These are phyloP conservation scores for Carassius carassius DNA, from an alignment of 2,113 vertebrate genomes.

Conservation along the genomic window DNA sequence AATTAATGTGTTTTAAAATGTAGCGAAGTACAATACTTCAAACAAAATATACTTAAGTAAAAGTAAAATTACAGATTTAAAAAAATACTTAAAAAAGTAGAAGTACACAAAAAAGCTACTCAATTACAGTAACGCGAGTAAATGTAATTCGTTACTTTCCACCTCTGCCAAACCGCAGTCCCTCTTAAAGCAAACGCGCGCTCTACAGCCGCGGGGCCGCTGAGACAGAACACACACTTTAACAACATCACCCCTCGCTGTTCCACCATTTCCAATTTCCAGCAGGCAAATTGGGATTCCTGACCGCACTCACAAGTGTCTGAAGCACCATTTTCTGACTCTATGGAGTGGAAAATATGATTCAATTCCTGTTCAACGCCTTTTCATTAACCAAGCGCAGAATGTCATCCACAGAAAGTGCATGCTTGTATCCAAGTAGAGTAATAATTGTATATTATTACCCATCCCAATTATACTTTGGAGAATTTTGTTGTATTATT, in stretches of 20 bases:
- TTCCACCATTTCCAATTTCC: constrained; percentile 75
- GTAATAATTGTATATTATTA: constrained; percentile 69
- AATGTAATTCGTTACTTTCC: too few relatives aligned
- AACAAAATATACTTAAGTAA: too few relatives aligned
- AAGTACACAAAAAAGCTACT: too few relatives aligned
- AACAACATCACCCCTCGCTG: constrained; percentile 68
- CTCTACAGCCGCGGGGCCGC: constrained; percentile 56
- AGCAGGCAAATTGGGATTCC: constrained; percentile 75
- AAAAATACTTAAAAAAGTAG: too few relatives aligned
- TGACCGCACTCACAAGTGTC: constrained; percentile 71
- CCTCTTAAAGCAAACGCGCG: constrained; percentile 42
- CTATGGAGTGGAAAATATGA: constrained; percentile 79
- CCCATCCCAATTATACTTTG: constrained; percentile 68
- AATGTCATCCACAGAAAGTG: constrained; percentile 70
- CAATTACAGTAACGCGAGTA: too few relatives aligned
- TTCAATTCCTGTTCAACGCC: constrained; percentile 76
- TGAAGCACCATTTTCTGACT: constrained; percentile 78
- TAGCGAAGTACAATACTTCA: too few relatives aligned
- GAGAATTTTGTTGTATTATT: constrained; percentile 62
- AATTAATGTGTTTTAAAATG: too few relatives aligned
- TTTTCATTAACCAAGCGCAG: constrained; percentile 76
- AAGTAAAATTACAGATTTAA: too few relatives aligned
- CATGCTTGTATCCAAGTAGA: constrained; percentile 71
- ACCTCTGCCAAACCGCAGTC: constrained; percentile 48
- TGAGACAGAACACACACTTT: constrained; percentile 45